phyloP scores from a whole-genome alignment of 35 echinoderm and acorn worm genomes.

The Apostichopus californicus region DNA sequence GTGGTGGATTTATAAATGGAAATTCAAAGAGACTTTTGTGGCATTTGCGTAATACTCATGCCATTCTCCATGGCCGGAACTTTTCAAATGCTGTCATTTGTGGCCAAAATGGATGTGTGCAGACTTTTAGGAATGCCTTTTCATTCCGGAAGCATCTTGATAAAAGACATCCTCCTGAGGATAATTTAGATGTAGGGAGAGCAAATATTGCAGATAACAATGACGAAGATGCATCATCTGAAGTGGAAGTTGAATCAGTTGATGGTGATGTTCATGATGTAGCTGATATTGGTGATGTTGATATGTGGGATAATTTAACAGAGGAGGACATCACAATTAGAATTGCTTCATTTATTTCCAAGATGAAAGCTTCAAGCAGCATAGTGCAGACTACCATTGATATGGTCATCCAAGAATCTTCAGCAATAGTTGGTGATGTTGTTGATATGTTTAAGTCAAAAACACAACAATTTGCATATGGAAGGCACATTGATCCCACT shows the following conservation, averaged over 20 bases:
- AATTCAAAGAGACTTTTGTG: constrained; percentile 22
- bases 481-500: background rate
- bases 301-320: constrained; percentile 7
- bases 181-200: background rate
- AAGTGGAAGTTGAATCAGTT: background rate
- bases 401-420: constrained; percentile 29
- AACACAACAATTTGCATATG: background rate
- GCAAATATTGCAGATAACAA: background rate
- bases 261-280: background rate
- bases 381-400: constrained; percentile 34
- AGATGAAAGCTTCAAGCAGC: constrained; percentile 18
- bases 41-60: constrained; percentile 31
- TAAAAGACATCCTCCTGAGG: background rate
- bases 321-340: background rate
- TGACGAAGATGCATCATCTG: background rate
- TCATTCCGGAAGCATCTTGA: background rate
- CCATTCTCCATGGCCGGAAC: background rate
- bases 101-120: background rate
- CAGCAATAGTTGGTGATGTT: constrained; percentile 39
- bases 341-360: background rate
- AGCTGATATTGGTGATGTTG: background rate
- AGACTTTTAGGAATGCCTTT: background rate
- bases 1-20: background rate
- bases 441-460: constrained; percentile 17
- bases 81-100: background rate